These are phyloP conservation scores for Lagopus muta DNA, from an alignment of 2,113 vertebrate genomes.

Conservation along the genomic window DNA sequence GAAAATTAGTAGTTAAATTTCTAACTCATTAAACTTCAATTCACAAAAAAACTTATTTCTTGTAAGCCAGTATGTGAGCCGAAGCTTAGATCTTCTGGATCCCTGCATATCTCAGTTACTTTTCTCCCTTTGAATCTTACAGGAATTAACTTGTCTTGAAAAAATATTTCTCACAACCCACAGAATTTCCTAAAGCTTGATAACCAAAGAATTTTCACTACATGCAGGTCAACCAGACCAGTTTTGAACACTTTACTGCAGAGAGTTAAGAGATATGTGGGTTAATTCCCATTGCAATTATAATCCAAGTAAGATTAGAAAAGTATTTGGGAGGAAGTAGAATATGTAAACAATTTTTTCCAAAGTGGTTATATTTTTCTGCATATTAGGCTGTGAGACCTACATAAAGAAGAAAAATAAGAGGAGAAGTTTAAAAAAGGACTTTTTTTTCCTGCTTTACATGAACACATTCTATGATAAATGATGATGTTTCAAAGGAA, in stretches of 20 bases:
- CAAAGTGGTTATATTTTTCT: not conserved
- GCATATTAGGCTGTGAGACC: not conserved
- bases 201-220: not conserved
- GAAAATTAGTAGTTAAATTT: not conserved
- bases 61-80: accelerated
- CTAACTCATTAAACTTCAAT: not conserved
- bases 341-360: not conserved
- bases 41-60: not conserved
- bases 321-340: not conserved
- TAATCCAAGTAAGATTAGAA: not conserved
- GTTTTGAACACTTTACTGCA: not conserved
- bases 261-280: not conserved
- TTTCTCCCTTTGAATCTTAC: not conserved
- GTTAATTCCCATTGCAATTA: not conserved
- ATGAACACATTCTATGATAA: not conserved
- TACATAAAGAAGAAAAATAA: not conserved
- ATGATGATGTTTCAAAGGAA: not conserved
- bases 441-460: not conserved
- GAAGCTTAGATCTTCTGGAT: not conserved
- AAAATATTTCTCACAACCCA: not conserved
- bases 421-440: not conserved
- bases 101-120: not conserved
- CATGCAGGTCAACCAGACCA: not conserved
- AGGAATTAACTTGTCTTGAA: not conserved
- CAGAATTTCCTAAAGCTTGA: not conserved